These are phyloP conservation scores for Lamprologus callipterus DNA, from an alignment of 2,113 vertebrate genomes.

Conservation along the genomic window DNA sequence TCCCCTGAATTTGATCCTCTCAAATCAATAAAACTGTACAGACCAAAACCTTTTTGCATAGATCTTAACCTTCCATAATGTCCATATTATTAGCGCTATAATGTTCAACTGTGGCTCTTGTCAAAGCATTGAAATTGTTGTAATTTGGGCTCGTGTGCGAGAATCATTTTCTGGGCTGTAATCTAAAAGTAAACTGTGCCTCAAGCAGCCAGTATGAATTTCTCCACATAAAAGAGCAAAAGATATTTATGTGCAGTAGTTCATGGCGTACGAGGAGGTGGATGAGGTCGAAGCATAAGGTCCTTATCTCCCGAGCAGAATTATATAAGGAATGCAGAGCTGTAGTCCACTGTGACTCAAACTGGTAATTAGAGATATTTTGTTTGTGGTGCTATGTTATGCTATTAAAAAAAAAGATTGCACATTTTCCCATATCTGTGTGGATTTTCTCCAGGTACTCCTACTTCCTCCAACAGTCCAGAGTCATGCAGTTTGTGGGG, in stretches of 20 bases:
- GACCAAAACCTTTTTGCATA: not conserved
- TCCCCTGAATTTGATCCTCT: not conserved
- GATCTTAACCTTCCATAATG: not conserved
- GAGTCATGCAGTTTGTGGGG: not conserved
- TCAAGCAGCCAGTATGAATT: not conserved
- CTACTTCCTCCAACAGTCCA: not conserved
- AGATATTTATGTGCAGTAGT: slow-evolving; percentile 29
- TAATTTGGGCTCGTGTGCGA: not conserved
- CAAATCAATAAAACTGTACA: not conserved
- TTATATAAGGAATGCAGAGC: slow-evolving; percentile 40
- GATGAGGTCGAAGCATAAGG: slow-evolving; percentile 27
- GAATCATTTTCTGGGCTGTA: not conserved
- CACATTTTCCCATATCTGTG: not conserved
- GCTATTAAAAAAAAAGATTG: not conserved
- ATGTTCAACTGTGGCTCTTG: not conserved
- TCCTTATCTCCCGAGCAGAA: slow-evolving; percentile 21
- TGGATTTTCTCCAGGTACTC: not conserved
- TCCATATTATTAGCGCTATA: not conserved
- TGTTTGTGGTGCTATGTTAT: not conserved
- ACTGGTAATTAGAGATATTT: slow-evolving; percentile 34
- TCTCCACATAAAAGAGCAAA: slow-evolving; percentile 12
- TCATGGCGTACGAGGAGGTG: slow-evolving; percentile 29
- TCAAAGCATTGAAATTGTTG: not conserved
- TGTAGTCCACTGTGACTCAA: slow-evolving; percentile 16
- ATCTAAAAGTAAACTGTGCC: slow-evolving; percentile 31